Evolutionary conservation across 2,113 vertebrate species (phyloP).

Genomic region (Syngnathus scovelli): DNA sequence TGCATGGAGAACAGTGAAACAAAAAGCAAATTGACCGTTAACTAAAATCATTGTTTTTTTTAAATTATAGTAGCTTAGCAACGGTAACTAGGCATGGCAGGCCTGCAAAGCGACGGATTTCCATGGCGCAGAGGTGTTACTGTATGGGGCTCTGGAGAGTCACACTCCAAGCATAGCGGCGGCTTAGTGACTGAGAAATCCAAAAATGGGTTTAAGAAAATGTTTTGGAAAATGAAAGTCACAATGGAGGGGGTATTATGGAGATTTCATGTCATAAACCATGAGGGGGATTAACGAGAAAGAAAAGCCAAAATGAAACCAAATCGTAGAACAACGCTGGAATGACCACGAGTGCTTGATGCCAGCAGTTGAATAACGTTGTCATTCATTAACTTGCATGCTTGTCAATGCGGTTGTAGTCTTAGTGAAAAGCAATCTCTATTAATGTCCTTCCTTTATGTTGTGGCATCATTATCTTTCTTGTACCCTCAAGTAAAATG

Average conservation of each 20-base stretch:
- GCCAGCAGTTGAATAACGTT: neutral
- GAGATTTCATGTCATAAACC: conserved; percentile 1
- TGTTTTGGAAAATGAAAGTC: neutral
- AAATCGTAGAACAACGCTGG: neutral
- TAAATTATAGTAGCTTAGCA: conserved; percentile 1
- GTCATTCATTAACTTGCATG: neutral
- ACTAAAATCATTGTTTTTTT: neutral
- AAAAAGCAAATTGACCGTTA: neutral
- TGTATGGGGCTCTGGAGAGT: neutral
- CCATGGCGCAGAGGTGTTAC: neutral
- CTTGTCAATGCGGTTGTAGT: neutral
- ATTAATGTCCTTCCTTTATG: neutral
- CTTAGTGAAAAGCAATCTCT: conserved; percentile 1
- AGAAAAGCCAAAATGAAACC: neutral
- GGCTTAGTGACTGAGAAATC: neutral
- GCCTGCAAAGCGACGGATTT: neutral
- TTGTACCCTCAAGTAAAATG: neutral
- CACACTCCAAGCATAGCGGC: neutral
- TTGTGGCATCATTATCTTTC: neutral
- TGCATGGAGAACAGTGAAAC: neutral
- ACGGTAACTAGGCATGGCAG: conserved; percentile 3
- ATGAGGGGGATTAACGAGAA: neutral
- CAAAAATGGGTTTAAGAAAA: neutral
- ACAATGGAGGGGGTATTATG: neutral
- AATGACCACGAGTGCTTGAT: neutral